Evolutionary conservation across 2,113 vertebrate genomes (phyloP).

Genomic region (Pangasianodon gigas): DNA sequence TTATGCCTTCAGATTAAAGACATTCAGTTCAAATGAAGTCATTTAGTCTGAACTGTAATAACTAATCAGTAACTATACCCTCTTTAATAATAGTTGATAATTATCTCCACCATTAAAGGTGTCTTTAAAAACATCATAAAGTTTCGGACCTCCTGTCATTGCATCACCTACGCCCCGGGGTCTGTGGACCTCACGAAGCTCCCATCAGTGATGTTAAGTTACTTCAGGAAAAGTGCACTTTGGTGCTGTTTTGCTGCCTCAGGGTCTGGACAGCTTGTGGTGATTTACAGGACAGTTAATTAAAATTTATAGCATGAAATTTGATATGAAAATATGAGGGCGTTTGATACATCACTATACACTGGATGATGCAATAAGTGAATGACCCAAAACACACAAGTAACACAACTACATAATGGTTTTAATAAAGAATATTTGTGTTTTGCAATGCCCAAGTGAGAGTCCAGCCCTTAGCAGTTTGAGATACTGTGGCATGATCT

Average conservation of each 20-base stretch:
- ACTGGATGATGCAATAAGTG: background rate
- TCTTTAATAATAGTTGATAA: background rate
- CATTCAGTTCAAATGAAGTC: background rate
- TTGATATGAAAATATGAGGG: background rate
- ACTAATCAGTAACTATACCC: background rate
- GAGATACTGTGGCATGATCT: background rate
- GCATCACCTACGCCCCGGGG: background rate
- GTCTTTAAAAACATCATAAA: background rate
- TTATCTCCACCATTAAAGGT: background rate
- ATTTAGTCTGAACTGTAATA: background rate
- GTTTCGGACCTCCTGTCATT: background rate
- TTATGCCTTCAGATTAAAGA: background rate
- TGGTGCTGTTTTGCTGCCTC: background rate
- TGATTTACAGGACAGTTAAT: background rate
- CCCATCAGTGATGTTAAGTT: background rate
- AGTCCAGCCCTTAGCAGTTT: background rate
- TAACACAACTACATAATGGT: background rate
- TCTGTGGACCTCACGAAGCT: background rate
- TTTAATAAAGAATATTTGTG: background rate
- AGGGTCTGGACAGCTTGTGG: background rate
- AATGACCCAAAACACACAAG: background rate
- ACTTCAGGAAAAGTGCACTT: background rate
- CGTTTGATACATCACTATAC: background rate
- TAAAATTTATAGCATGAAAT: background rate
- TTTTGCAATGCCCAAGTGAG: background rate